These are phyloP conservation scores for Noctua fimbriata DNA, from an alignment of 2,888 invertebrate species.

Conservation along the genomic window DNA sequence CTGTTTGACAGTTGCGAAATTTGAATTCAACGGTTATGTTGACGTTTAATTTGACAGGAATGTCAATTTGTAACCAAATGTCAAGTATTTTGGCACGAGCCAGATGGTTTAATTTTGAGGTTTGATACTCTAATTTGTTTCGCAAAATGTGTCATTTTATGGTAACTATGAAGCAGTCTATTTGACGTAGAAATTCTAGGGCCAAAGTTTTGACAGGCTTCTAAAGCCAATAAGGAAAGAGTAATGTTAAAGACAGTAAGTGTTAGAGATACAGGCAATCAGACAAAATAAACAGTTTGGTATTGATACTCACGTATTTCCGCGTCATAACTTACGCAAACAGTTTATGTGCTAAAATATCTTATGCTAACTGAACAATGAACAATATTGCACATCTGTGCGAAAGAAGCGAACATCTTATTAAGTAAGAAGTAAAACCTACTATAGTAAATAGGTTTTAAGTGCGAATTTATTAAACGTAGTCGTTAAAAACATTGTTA, in stretches of 20 bases:
- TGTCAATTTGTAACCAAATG: conserved; percentile 54
- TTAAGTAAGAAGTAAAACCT: conserved; percentile 16
- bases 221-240: neutral
- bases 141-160: conserved; percentile 19
- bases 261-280: conserved; percentile 18
- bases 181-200: neutral
- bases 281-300: conserved; percentile 28
- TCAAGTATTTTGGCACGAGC: conserved; percentile 45
- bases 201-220: neutral
- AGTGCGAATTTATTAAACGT: neutral
- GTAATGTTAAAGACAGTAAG: conserved; percentile 1
- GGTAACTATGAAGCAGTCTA: neutral
- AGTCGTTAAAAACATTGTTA: neutral
- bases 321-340: conserved; percentile 33
- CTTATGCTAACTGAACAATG: conserved; percentile 18
- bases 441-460: neutral
- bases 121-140: conserved; percentile 14
- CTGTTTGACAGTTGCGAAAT: conserved; percentile 70
- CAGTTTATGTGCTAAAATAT: conserved; percentile 22
- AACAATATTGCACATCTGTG: conserved; percentile 36
- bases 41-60: conserved; percentile 60
- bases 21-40: conserved; percentile 62
- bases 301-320: conserved; percentile 21
- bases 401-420: conserved; percentile 15
- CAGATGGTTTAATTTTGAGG: conserved; percentile 23